These are phyloP conservation scores for Artemia sinica DNA, from an alignment of 2,888 invertebrate genomes.

Conservation along the genomic window DNA sequence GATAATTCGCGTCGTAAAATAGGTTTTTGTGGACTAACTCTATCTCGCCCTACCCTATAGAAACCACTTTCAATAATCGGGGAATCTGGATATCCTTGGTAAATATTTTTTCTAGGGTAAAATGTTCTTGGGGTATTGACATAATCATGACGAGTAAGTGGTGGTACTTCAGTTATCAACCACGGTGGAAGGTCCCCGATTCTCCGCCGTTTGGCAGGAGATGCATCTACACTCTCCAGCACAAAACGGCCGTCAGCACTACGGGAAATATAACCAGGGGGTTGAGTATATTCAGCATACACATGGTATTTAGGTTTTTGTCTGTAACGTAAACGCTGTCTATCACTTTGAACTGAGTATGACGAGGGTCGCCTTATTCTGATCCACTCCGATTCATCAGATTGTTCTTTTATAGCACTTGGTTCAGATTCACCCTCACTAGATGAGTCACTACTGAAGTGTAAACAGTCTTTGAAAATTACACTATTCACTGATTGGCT, in stretches of 20 bases:
- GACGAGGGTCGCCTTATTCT: not conserved
- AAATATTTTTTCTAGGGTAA: constrained; percentile 13
- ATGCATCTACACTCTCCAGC: constrained; percentile 37
- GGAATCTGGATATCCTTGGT: not conserved
- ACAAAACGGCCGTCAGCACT: constrained; percentile 58
- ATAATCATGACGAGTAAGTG: constrained; percentile 8
- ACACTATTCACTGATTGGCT: constrained; percentile 24
- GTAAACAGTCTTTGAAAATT: constrained; percentile 16
- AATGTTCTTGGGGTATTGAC: constrained; percentile 10
- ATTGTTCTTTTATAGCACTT: not conserved
- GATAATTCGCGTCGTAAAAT: not conserved
- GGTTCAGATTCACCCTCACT: constrained; percentile 8
- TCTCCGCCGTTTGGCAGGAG: not conserved
- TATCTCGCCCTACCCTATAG: constrained; percentile 23
- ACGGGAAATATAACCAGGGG: constrained; percentile 46
- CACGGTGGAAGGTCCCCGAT: constrained; percentile 26
- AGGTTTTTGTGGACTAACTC: constrained; percentile 24
- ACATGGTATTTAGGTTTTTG: constrained; percentile 27
- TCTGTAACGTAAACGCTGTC: constrained; percentile 19
- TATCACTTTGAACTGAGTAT: not conserved
- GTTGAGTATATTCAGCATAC: constrained; percentile 28
- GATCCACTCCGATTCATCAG: constrained; percentile 10
- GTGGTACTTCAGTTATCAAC: constrained; percentile 24
- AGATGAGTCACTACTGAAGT: not conserved
- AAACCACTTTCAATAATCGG: constrained; percentile 23